phyloP scores from a whole-genome alignment of 2,113 vertebrate genomes.

The Porphyrio hochstetteri region DNA sequence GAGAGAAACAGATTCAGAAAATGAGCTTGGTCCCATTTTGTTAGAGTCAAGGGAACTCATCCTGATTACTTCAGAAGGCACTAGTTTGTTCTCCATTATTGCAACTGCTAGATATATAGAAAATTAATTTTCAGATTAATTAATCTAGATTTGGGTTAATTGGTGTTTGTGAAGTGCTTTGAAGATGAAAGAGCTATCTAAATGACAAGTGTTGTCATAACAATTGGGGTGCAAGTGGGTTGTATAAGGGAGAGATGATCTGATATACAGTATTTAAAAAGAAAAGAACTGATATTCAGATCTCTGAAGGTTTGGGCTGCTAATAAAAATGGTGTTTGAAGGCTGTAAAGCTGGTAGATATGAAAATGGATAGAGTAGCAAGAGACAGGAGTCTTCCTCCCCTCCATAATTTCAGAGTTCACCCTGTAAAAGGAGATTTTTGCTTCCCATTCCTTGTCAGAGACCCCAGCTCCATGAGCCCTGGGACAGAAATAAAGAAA shows the following conservation, averaged over 20 bases:
- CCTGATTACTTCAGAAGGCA: neutral
- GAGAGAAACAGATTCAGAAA: neutral
- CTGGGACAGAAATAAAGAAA: neutral
- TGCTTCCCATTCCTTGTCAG: neutral
- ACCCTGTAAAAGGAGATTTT: neutral
- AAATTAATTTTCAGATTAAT: slow-evolving; percentile 41
- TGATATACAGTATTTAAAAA: neutral
- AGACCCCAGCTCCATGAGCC: neutral
- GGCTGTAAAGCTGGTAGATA: neutral
- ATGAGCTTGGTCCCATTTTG: neutral
- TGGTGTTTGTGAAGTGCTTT: slow-evolving; percentile 30
- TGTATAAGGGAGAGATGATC: neutral
- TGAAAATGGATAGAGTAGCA: neutral
- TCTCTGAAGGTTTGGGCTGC: neutral
- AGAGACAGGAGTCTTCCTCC: neutral
- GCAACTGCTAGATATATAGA: neutral
- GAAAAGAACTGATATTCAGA: neutral
- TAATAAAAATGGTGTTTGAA: neutral
- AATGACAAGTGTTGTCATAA: slow-evolving; percentile 11
- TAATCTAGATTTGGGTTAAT: slow-evolving; percentile 50
- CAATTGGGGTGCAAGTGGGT: neutral
- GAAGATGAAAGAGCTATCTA: slow-evolving; percentile 47
- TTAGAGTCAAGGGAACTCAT: neutral
- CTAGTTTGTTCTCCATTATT: neutral
- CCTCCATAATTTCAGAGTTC: neutral